Evolutionary conservation across 2,888 invertebrate genomes (phyloP), one percentile per base, ranked within the genome.

Genomic region (Harpalus rubripes): DNA sequence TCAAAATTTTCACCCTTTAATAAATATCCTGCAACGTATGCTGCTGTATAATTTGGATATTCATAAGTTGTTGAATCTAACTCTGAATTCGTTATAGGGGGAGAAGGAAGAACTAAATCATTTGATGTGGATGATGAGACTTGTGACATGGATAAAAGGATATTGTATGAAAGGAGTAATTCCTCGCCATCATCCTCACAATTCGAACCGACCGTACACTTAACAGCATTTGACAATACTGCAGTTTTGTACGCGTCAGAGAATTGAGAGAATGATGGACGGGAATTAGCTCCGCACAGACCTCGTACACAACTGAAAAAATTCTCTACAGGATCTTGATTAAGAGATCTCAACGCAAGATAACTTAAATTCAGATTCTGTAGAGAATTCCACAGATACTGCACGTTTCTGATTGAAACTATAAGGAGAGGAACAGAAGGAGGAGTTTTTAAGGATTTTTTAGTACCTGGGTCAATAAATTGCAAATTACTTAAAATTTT

Each of bases 171-270:
- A 7, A 72, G 44, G 39, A 72, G 15, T 12, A 72, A 39, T 72
- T n/a, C 16, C n/a, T 72, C 72, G 10, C 72, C 44, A 39, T 72
- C 72, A 72, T 72, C 72, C n/a, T 72, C 72, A 72, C 72, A 72
- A 72, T 41, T 72, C n/a, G 72, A n/a, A 39, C 15, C 16, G 7
- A 44, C 15, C 7, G 32, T 41, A 18, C 32, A n/a, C 41, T 72
- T 16, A 72, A 72, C 15, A n/a, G 41, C 32, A 72, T 16, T 72
- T n/a, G 10, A 39, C 41, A 72, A 39, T 39, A 72, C 32, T 7
- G n/a, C 26, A n/a, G 65, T 65, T 22, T 65, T 65, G 10, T 44
- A 44, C 8, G 65, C 32, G 22, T 65, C 18, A n/a, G n/a, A 6
- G n/a, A 65, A 65, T 65, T 65, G 32, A 22, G 65, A 26, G 16